Evolutionary conservation across 2,888 invertebrate species (phyloP), one percentile per base, ranked within the genome.

Genomic region (Lysandra bellargus): DNA sequence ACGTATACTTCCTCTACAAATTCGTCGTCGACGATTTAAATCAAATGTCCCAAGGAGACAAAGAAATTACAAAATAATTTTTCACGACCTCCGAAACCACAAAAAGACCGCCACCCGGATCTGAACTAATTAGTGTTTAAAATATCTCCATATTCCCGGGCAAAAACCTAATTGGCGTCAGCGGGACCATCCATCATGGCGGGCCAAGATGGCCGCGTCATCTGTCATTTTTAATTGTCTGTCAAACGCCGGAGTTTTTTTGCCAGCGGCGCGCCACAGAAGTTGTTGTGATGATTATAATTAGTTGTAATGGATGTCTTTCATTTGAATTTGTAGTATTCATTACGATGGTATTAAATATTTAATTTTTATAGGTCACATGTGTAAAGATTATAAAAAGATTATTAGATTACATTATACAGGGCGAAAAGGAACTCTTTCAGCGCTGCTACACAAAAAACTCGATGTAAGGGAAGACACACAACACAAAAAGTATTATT

Each of bases 141-240:
- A 69, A 69, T 69, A 61, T 61, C 64, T 64, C n/a, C 64, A 14
- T 30, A 37, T 37, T 69, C 69, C 69, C 33, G 69, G 33, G 33
- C 14, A 69, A 69, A 69, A 69, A 69, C 69, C 64, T 64, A 69
- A 69, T 69, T 69, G 69, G 69, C 69, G 80, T 86, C 81, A 81
- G 83, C 91, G 90, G 91, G 85, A 83, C 84, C 84, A 89, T 93
- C 91, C 57, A 75, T 75, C 91, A 90, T 84, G 86, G 85, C 86
- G 83, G 81, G 80, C 82, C 90, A 92, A 92, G 86, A 91, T 92
- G 92, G 92, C 92, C 88, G 78, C 84, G 86, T 91, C 93, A 93
- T 93, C 92, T 92, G 93, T 93, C 93, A 93, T 93, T 93, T 93
- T 93, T 93, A 93, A 93, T 93, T 93, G 93, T 89, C 88, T 92